Evolutionary conservation across 2,113 vertebrate genomes (phyloP).

Genomic region (Pelecanus crispus): DNA sequence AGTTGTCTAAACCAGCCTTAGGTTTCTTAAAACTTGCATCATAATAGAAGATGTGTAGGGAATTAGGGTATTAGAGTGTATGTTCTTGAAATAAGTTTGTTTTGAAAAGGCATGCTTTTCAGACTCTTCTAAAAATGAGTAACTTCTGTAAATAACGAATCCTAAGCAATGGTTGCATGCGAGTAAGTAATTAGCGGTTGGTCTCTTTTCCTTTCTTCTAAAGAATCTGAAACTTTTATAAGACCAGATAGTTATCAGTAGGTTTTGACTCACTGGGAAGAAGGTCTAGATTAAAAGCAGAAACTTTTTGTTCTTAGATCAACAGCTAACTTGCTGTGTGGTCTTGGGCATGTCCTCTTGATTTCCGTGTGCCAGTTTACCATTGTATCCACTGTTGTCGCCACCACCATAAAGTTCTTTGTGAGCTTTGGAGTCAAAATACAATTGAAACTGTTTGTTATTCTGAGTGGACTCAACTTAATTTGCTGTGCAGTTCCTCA

Average conservation of each 20-base stretch:
- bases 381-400: background rate
- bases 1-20: background rate
- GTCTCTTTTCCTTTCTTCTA: background rate
- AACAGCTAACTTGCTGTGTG: background rate
- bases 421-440: background rate
- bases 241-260: background rate
- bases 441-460: background rate
- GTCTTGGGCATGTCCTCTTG: background rate
- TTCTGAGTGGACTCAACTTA: background rate
- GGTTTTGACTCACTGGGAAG: background rate
- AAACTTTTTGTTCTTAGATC: constrained; percentile 5
- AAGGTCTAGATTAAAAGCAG: background rate
- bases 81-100: background rate
- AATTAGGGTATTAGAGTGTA: background rate
- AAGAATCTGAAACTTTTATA: background rate
- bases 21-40: background rate
- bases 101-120: background rate
- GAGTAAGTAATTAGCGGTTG: background rate
- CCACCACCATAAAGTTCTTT: background rate
- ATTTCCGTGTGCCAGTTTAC: background rate
- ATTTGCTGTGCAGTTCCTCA: background rate
- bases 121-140: background rate
- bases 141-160: background rate
- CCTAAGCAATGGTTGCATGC: background rate
- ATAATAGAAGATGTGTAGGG: background rate